A percentile compares a stretch with the other conserved stretches of the same genome.
Evolutionary conservation across 2,113 vertebrate genomes (phyloP).

Genomic region (Passer montanus): DNA sequence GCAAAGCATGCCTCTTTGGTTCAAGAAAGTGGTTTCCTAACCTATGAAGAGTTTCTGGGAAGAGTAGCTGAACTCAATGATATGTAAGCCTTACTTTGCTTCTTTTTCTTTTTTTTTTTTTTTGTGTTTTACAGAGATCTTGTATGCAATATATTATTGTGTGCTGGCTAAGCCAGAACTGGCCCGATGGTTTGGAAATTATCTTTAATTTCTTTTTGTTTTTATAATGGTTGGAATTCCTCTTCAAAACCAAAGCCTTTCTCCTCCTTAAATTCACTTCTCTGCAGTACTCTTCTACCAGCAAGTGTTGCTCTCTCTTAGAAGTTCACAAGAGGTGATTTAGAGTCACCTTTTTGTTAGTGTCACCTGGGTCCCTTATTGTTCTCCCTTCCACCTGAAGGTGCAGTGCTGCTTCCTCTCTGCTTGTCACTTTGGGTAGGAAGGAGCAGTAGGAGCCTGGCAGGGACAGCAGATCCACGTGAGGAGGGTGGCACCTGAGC

Average conservation of each 20-base stretch:
- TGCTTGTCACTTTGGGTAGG: neutral
- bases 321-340: neutral
- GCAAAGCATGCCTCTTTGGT: constrained; percentile 88
- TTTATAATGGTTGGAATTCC: neutral
- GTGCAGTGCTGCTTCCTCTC: neutral
- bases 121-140: neutral
- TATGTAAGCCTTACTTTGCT: constrained; percentile 82
- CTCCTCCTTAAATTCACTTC: neutral
- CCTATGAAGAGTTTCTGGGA: constrained; percentile 97
- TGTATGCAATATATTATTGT: neutral
- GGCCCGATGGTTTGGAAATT: neutral
- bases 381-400: neutral
- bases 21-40: constrained; percentile 92
- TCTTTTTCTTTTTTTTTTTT: neutral
- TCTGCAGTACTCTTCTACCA: neutral
- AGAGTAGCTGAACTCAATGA: constrained; percentile 96
- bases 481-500: neutral
- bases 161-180: neutral
- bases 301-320: neutral
- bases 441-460: neutral
- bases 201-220: neutral
- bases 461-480: neutral
- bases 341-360: neutral
- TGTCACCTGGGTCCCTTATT: neutral
- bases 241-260: neutral